Evolutionary conservation across 1,140 invertebrate species (phyloP), one percentile per base, ranked within the genome.

Genomic region (Aphaenogaster floridana): DNA sequence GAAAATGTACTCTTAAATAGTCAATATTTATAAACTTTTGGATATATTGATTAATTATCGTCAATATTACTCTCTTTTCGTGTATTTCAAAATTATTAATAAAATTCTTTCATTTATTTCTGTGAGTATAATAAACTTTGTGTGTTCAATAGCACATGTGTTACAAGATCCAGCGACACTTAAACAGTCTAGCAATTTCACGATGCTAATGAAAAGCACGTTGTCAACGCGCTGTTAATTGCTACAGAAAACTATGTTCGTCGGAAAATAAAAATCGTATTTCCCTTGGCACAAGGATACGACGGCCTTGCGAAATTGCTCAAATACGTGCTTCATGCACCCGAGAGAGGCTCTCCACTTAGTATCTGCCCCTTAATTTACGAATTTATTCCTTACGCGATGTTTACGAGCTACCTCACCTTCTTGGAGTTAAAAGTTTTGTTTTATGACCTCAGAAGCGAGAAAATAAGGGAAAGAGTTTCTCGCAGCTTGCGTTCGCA

Each of bases 301-400:
- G 9, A 45, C 28, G 28, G 34, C 9, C 11, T 84, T 74, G 80
- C 54, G 28, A 74, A 74, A 63, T 74, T 84, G 42, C 17, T 45
- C 42, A 74, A 83, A 83, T 57, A 61, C 42, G 15, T 76, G 42
- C 13, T 84, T 84, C 48, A 42, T 8, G 21, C 61, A 39, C 6
- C 52, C 34, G 34, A 66, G 13, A 48, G 45, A 52, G 59, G 11
- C 15, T 64, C 48, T 66, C 21, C 59, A 86, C 64, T 79, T 68
- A 77, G 63, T 54, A 59, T 11, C 9, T 54, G 34, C 42, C 50
- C 61, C 61, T 86, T 77, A 86, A 63, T 80, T 86, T 54, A 45
- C 59, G 17, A 64, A 77, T 80, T 78, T 80, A 64, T 79, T 86
- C 48, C 34, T 80, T 79, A 15, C 11, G 21, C 48, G 74, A 86